phyloP scores from a whole-genome alignment of 2,888 invertebrate species.

The Torymus aiolomorphi region DNA sequence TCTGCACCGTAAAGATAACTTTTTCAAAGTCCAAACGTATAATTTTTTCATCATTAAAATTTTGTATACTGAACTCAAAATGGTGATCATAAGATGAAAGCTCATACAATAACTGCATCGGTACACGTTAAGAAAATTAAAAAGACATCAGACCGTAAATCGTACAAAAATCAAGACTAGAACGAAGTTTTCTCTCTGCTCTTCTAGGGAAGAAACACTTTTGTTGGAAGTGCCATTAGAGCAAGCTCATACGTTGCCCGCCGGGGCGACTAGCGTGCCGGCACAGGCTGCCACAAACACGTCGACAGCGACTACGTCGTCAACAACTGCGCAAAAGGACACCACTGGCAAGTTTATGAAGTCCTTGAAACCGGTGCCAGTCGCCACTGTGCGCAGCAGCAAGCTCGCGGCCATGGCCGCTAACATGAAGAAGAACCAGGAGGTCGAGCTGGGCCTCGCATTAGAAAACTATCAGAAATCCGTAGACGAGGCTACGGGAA shows the following conservation, averaged over 20 bases:
- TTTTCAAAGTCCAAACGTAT: too few relatives aligned
- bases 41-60: too few relatives aligned
- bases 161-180: slow-evolving; percentile 53
- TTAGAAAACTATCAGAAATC: slow-evolving; percentile 41
- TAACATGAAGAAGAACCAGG: slow-evolving; percentile 67
- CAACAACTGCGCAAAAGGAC: background rate
- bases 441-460: slow-evolving; percentile 56
- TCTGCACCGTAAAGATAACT: too few relatives aligned
- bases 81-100: background rate
- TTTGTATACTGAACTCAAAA: background rate
- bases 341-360: slow-evolving; percentile 36
- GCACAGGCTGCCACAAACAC: background rate
- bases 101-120: background rate
- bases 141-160: background rate
- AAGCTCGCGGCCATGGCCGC: slow-evolving; percentile 73
- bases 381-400: slow-evolving; percentile 70
- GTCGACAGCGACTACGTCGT: background rate
- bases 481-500: background rate
- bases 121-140: slow-evolving; percentile 21
- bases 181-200: slow-evolving; percentile 53
- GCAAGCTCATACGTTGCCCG: slow-evolving; percentile 9
- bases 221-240: slow-evolving; percentile 67
- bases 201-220: slow-evolving; percentile 72
- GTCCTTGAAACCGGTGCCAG: slow-evolving; percentile 66
- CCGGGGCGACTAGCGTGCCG: background rate